Evolutionary conservation across 2,888 invertebrate genomes (phyloP), one percentile per base, ranked within the genome.

Genomic region (Netelia inedita): DNA sequence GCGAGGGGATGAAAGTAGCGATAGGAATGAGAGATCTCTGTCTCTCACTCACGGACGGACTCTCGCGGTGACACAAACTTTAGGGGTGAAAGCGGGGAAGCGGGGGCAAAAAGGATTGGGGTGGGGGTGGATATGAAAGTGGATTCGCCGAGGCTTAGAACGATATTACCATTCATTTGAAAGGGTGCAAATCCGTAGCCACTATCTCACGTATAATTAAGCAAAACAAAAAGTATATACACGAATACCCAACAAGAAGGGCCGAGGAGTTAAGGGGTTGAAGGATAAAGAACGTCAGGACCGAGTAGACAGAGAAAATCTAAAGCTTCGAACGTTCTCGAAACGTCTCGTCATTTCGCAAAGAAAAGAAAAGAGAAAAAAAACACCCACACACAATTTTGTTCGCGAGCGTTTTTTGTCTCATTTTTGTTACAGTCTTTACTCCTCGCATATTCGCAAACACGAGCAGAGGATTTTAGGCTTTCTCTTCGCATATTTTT

Each of bases 81-180:
- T 46, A 14, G 46, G 46, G 46, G 46, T 11, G 46, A 46, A 46
- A 55, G 46, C 35, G 16, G 46, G 16, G 28, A 43, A 73, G 63
- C 65, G 73, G 72, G 84, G 63, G 63, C 66, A 68, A 28, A 61
- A 50, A 66, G 65, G 35, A 11, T 14, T 11, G 14, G 46, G 6
- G 46, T 35, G 35, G 59, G n/a, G 28, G 14, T 63, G 8, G 19
- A 53, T 23, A 28, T 28, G 28, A 28, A 28, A 28, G n/a, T 19
- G 41, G 55, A 53, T 28, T 28, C 68, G 53, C 53, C 16, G 3
- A 35, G 57, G 53, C 63, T 73, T 75, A 63, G 43, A 23, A 65
- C 79, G 63, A 75, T 79, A 83, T 83, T 83, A 83, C 79, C 75
- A 83, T 83, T 79, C 50, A 53, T 79, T 83, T 66, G 71, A 75